phyloP scores from a whole-genome alignment of 2,797 vertebrate genomes.

The Ammospiza maritima region DNA sequence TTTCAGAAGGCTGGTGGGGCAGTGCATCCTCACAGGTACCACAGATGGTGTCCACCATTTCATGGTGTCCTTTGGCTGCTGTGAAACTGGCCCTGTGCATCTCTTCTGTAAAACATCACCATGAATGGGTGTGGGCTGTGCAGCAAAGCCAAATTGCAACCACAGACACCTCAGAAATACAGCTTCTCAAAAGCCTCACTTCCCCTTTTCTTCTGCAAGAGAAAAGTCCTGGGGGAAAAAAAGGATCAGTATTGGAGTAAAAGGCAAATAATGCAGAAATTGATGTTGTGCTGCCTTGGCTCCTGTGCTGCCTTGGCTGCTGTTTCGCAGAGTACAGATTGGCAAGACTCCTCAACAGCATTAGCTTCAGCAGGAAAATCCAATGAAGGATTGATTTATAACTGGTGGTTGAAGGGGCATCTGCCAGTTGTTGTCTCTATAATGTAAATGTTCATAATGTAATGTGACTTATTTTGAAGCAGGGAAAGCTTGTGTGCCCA shows the following conservation, averaged over 20 bases:
- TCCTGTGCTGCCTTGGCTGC: not conserved
- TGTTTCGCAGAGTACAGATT: not conserved
- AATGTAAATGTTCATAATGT: not conserved
- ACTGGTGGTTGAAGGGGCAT: not conserved
- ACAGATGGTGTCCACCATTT: fast-evolving
- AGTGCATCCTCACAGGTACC: fast-evolving
- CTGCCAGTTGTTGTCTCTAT: not conserved
- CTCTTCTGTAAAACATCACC: not conserved
- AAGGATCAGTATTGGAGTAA: not conserved
- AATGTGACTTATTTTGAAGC: not conserved
- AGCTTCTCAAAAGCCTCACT: not conserved
- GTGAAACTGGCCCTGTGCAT: not conserved
- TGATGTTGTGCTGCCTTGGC: not conserved
- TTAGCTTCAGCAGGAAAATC: not conserved
- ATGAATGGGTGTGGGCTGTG: not conserved
- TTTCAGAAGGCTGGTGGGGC: not conserved
- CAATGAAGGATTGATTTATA: not conserved
- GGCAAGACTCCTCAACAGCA: not conserved
- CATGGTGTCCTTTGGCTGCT: not conserved
- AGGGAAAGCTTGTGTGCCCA: not conserved
- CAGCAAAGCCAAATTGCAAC: not conserved
- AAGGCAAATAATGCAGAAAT: not conserved
- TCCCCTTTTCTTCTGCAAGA: not conserved
- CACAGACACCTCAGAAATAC: not conserved
- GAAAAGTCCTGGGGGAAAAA: not conserved